Conservation (phyloP, 2,888 invertebrate species). For the Aethes cnicana region DNA sequence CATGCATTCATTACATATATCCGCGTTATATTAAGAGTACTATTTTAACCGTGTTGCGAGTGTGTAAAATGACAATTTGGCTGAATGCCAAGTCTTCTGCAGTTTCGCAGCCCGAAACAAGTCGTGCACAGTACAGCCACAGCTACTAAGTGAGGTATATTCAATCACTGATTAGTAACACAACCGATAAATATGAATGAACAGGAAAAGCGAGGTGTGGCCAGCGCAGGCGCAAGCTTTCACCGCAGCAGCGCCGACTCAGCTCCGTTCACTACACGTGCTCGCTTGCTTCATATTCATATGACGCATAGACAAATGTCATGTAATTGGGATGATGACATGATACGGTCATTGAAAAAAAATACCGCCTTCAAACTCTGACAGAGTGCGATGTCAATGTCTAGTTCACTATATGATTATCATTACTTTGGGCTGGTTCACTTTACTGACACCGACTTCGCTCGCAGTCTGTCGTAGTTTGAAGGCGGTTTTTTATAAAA, state of each 20-base stretch:
- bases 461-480: too few species aligned
- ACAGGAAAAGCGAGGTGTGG: conserved; percentile 48
- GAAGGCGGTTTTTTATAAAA: too few species aligned
- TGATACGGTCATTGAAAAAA: too few species aligned
- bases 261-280: background rate
- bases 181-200: conserved; percentile 34
- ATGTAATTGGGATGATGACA: too few species aligned
- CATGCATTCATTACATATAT: too few species aligned
- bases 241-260: conserved; percentile 36
- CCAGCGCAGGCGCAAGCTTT: conserved; percentile 38
- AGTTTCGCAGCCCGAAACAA: conserved; percentile 12
- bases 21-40: too few species aligned
- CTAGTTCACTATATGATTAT: too few species aligned
- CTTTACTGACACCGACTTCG: too few species aligned
- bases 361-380: too few species aligned
- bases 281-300: background rate
- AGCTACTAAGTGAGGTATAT: conserved; percentile 26
- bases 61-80: conserved; percentile 16
- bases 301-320: background rate
- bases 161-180: conserved; percentile 29
- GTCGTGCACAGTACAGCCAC: conserved; percentile 16
- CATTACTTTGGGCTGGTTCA: too few species aligned
- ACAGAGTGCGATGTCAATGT: too few species aligned
- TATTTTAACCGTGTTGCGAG: background rate
- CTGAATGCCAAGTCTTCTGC: conserved; percentile 13